A percentile compares a stretch with the other conserved stretches of the same genome.
Conservation (phyloP, 2,888 invertebrate species). For the Tachina grossa region DNA sequence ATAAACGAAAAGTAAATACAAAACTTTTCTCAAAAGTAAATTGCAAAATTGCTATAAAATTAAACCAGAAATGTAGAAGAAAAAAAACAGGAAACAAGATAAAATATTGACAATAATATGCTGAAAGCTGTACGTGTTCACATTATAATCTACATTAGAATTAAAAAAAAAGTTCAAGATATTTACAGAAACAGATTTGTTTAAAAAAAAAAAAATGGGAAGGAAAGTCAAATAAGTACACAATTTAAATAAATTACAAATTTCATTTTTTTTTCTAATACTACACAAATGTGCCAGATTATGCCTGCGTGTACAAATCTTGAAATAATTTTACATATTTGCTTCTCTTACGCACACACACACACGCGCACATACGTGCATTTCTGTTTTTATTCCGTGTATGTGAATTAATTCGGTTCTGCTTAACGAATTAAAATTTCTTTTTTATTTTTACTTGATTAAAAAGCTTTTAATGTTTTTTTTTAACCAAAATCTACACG, state of each 20-base stretch:
- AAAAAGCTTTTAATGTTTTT: slow-evolving; percentile 15
- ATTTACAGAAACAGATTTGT: neutral
- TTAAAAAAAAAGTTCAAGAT: slow-evolving; percentile 44
- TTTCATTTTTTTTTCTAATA: neutral
- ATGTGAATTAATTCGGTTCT: neutral
- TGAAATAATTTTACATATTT: neutral
- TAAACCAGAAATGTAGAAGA: neutral
- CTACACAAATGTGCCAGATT: slow-evolving; percentile 23
- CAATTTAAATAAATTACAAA: slow-evolving; percentile 17
- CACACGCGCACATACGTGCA: too few species aligned
- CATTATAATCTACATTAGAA: slow-evolving; percentile 35
- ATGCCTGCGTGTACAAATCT: neutral
- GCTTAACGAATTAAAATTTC: neutral
- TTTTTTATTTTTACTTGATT: slow-evolving; percentile 21
- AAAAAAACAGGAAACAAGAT: neutral
- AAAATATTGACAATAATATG: slow-evolving; percentile 47
- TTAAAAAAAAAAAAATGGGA: neutral
- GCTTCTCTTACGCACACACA: neutral
- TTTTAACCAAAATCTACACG: slow-evolving; percentile 7
- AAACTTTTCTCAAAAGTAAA: slow-evolving; percentile 34
- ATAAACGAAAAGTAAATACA: slow-evolving; percentile 2
- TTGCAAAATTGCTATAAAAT: slow-evolving; percentile 42
- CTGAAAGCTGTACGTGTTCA: slow-evolving; percentile 46
- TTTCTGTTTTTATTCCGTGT: neutral
- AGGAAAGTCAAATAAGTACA: neutral